These are phyloP conservation scores for Anneissia japonica DNA, from an alignment of 35 echinoderm and acorn worm genomes.

Conservation along the genomic window DNA sequence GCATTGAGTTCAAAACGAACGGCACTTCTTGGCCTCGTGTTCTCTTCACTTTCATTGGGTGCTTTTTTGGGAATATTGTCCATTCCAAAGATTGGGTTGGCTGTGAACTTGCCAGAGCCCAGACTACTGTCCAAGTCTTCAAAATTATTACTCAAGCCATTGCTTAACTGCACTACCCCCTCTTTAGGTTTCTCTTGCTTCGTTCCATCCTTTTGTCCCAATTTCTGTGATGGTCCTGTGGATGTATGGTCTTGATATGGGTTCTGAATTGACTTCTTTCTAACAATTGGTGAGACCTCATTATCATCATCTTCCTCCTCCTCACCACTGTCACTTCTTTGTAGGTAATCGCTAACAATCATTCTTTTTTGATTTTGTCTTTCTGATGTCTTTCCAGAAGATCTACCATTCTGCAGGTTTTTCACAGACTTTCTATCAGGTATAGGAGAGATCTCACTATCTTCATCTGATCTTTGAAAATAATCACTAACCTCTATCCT, in stretches of 20 bases:
- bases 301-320: not conserved
- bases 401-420: not conserved
- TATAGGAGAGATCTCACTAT: not conserved
- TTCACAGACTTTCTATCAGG: not conserved
- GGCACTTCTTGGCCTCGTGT: not conserved
- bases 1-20: not conserved
- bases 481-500: not conserved
- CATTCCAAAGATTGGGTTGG: not conserved
- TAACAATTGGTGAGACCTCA: not conserved
- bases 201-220: not conserved
- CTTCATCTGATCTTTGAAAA: not conserved
- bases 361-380: not conserved
- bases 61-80: not conserved
- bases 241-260: not conserved
- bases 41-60: not conserved
- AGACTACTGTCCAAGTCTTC: not conserved
- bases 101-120: not conserved
- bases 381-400: not conserved
- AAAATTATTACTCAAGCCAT: not conserved
- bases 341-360: not conserved
- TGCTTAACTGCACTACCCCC: not conserved
- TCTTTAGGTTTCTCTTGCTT: not conserved
- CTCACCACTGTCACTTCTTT: not conserved
- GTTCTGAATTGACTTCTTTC: not conserved
- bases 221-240: not conserved